A percentile compares a stretch with the other conserved stretches of the same genome.
These are phyloP conservation scores for Actenoides lindsayi DNA, from an alignment of 2,113 vertebrate genomes.

Conservation along the genomic window DNA sequence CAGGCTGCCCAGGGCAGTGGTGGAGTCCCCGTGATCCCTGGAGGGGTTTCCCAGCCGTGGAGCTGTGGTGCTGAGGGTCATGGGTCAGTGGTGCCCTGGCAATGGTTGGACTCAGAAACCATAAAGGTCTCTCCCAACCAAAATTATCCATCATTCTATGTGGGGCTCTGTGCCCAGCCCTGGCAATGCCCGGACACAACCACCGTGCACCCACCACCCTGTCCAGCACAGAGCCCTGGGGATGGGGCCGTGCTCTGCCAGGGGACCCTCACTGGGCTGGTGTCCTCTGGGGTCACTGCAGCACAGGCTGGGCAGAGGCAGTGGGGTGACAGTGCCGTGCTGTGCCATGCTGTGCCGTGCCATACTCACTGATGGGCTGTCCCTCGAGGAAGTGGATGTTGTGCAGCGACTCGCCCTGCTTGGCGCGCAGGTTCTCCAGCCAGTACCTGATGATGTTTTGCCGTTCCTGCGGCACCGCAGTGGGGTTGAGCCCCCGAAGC, in stretches of 20 bases:
- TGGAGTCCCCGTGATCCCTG: too few species aligned
- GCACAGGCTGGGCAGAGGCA: background rate
- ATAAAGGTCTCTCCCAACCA: too few species aligned
- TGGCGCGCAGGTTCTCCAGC: constrained; percentile 95
- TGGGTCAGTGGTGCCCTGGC: too few species aligned
- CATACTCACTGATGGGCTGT: constrained; percentile 93
- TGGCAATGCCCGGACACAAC: background rate
- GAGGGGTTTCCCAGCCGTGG: too few species aligned
- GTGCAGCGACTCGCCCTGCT: constrained; percentile 92
- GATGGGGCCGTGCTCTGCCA: background rate
- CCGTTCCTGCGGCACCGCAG: constrained; percentile 81
- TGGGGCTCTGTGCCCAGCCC: background rate
- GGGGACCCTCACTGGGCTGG: background rate
- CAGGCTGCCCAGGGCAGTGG: too few species aligned
- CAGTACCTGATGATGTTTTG: constrained; percentile 97
- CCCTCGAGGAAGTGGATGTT: constrained; percentile 96
- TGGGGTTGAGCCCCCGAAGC: background rate
- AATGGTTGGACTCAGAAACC: too few species aligned
- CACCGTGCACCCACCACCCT: background rate
- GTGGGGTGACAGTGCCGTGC: background rate
- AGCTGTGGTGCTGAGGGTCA: too few species aligned
- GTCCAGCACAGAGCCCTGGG: accelerated
- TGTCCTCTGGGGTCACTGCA: accelerated
- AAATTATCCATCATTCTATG: too few species aligned
- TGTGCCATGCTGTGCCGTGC: background rate